Conservation (phyloP, 2,888 invertebrate genomes). For the Hemithea aestivaria region DNA sequence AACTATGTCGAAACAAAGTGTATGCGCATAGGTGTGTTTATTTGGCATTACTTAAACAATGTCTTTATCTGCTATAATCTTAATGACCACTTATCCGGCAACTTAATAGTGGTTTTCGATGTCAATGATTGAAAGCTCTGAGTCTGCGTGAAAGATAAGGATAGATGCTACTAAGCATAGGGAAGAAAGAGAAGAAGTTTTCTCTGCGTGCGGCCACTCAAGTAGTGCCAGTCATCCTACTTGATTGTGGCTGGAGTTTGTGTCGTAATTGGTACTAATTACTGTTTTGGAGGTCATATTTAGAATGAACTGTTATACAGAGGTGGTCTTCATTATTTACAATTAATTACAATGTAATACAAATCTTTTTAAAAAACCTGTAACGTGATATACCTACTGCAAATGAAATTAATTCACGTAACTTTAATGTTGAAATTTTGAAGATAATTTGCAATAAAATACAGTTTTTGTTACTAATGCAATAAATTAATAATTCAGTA, state of each 20-base stretch:
- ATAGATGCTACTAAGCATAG: constrained; percentile 32
- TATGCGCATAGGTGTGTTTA: constrained; percentile 20
- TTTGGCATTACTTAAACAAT: constrained; percentile 31
- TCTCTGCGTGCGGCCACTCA: constrained; percentile 69
- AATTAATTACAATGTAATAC: no score
- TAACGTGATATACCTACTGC: no score
- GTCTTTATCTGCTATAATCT: constrained; percentile 26
- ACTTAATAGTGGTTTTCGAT: constrained; percentile 39
- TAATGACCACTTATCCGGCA: constrained; percentile 34
- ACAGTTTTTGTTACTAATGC: no score
- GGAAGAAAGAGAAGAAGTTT: constrained; percentile 49
- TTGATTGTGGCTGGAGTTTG: constrained; percentile 70
- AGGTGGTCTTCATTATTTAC: no score
- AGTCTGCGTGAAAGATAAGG: constrained; percentile 33
- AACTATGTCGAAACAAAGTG: constrained; percentile 17
- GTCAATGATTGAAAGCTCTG: constrained; percentile 44
- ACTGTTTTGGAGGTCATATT: constrained; percentile 64
- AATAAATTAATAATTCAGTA: no score
- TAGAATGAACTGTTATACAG: constrained; percentile 42
- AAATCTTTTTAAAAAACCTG: no score
- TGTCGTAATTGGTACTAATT: constrained; percentile 73
- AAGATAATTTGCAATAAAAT: no score
- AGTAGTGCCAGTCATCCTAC: constrained; percentile 71
- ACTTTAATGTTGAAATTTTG: no score
- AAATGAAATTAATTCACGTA: no score